These are phyloP conservation scores for Amblyraja radiata DNA, from an alignment of 2,797 vertebrate genomes.

Conservation along the genomic window DNA sequence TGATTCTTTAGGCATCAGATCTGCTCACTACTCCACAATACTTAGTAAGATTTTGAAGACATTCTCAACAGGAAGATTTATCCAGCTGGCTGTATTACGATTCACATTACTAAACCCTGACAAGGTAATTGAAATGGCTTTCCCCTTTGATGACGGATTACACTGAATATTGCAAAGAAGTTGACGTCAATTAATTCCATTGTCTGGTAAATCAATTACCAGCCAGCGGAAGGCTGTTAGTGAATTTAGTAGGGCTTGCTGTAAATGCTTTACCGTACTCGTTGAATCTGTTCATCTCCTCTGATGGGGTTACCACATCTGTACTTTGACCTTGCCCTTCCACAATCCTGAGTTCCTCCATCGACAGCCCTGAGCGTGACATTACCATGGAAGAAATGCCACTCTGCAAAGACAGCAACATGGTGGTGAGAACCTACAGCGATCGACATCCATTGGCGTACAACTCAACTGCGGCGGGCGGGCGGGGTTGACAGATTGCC, in stretches of 20 bases:
- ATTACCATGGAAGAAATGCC: constrained; percentile 74
- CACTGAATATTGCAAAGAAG: not conserved
- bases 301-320: constrained; percentile 81
- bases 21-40: not conserved
- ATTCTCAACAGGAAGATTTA: not conserved
- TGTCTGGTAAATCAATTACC: not conserved
- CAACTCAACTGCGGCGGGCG: not conserved
- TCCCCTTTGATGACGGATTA: not conserved
- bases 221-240: not conserved
- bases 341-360: constrained; percentile 92
- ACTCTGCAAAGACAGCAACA: constrained; percentile 57
- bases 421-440: not conserved
- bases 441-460: too few species aligned
- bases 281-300: constrained; percentile 84
- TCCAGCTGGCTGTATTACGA: not conserved
- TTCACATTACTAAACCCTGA: constrained; percentile 12
- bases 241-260: not conserved
- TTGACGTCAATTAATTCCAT: not conserved
- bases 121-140: not conserved
- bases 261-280: constrained; percentile 68
- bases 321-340: constrained; percentile 95
- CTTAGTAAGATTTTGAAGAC: not conserved
- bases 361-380: constrained; percentile 81
- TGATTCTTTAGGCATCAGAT: not conserved
- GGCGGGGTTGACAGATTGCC: not conserved